phyloP scores from a whole-genome alignment of 2,888 invertebrate species.

The Drosophila paracracens region DNA sequence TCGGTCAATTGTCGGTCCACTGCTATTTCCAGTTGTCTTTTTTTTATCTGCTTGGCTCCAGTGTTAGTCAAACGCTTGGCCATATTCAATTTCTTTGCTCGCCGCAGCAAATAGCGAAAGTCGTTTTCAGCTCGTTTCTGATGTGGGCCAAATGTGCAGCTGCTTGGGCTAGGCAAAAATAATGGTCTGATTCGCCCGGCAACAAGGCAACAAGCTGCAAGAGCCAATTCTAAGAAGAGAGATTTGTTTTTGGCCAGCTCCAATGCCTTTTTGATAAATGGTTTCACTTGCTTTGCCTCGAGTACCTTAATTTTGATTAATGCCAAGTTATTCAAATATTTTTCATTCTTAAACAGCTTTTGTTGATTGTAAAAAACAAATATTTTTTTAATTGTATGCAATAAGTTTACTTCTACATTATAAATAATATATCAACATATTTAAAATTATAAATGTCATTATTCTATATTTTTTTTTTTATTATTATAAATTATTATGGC shows the following conservation, averaged over 20 bases:
- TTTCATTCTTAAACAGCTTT: not conserved
- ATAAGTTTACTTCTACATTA: not conserved
- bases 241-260: constrained; percentile 14
- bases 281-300: constrained; percentile 15
- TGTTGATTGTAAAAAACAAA: not conserved
- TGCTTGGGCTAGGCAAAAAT: constrained; percentile 37
- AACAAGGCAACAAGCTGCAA: constrained; percentile 44
- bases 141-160: constrained; percentile 77
- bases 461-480: not conserved
- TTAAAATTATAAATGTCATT: not conserved
- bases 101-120: constrained; percentile 67
- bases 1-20: constrained; percentile 58
- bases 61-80: constrained; percentile 70
- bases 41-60: constrained; percentile 58
- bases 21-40: constrained; percentile 42
- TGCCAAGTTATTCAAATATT: constrained; percentile 1
- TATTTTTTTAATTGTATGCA: not conserved
- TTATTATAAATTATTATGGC: not conserved
- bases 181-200: constrained; percentile 18
- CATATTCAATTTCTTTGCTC: constrained; percentile 46
- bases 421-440: not conserved
- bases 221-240: constrained; percentile 15
- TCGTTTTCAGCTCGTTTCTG: constrained; percentile 75
- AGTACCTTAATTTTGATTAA: not conserved
- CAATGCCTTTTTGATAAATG: constrained; percentile 27